These are phyloP conservation scores for Zosterops borbonicus DNA, from an alignment of 2,113 vertebrate genomes.

Conservation along the genomic window DNA sequence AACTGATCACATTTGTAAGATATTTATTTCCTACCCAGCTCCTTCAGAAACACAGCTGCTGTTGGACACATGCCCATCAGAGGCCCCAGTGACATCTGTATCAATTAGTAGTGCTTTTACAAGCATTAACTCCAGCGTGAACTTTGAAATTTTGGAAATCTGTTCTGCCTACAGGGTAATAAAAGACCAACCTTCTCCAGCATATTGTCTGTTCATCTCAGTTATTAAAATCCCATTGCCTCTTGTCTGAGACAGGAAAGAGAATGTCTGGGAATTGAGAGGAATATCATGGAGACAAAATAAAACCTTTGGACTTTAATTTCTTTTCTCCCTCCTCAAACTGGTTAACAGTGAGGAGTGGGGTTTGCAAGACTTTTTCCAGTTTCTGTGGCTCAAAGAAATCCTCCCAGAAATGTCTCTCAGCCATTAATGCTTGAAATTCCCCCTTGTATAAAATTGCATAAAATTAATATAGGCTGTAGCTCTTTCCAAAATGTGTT, in stretches of 20 bases:
- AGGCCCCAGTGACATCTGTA: background rate
- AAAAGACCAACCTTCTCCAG: background rate
- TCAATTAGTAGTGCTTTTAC: background rate
- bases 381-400: background rate
- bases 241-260: background rate
- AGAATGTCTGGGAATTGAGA: background rate
- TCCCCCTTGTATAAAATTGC: background rate
- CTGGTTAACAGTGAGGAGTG: background rate
- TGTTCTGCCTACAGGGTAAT: background rate
- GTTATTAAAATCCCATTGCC: background rate
- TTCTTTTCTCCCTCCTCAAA: background rate
- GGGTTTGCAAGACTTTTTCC: background rate
- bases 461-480: slow-evolving; percentile 10
- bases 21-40: background rate
- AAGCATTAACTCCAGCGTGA: background rate
- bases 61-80: background rate
- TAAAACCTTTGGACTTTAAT: background rate
- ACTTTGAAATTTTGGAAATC: background rate
- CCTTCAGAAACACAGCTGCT: background rate
- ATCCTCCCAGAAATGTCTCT: background rate
- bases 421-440: background rate
- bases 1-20: background rate
- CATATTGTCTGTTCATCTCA: background rate
- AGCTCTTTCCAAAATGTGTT: background rate
- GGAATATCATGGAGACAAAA: background rate